Evolutionary conservation across 1,140 invertebrate genomes (phyloP).

Genomic region (Eueides isabella): DNA sequence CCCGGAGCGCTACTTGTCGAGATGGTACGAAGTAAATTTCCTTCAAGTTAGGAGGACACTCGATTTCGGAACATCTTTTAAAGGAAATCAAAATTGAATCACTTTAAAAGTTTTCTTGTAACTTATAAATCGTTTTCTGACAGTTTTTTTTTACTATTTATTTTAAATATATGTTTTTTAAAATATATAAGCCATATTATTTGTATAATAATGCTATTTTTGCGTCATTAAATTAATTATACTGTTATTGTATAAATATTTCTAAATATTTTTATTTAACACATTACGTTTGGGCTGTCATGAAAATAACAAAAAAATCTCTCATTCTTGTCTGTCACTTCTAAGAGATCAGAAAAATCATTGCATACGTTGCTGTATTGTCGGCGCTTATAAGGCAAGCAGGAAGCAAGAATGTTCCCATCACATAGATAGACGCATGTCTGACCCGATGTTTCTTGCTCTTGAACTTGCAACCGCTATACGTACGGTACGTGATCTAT

Average conservation of each 20-base stretch:
- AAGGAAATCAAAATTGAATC: constrained; percentile 34
- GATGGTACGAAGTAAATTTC: constrained; percentile 55
- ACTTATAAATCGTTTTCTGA: constrained; percentile 22
- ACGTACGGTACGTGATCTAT: constrained; percentile 29
- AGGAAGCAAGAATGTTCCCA: constrained; percentile 71
- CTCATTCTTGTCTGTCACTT: not conserved
- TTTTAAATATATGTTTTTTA: not conserved
- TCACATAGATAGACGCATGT: constrained; percentile 62
- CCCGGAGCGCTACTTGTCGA: constrained; percentile 45
- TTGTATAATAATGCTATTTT: too few relatives aligned
- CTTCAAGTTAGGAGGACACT: constrained; percentile 43
- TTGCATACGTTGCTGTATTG: constrained; percentile 14
- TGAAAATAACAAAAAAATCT: not conserved
- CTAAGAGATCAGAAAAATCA: not conserved
- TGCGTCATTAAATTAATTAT: too few relatives aligned
- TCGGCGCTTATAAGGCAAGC: constrained; percentile 64
- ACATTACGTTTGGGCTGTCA: not conserved
- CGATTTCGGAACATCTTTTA: constrained; percentile 34
- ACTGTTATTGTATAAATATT: too few relatives aligned
- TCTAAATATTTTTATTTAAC: too few relatives aligned
- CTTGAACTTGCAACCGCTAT: constrained; percentile 60
- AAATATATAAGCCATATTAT: too few relatives aligned
- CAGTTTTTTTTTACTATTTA: not conserved
- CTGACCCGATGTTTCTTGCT: constrained; percentile 64
- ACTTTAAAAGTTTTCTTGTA: constrained; percentile 28